Base-by-base conservation (phyloP, 2,888 invertebrate genomes). In the Drosophila seclusa region DNA sequence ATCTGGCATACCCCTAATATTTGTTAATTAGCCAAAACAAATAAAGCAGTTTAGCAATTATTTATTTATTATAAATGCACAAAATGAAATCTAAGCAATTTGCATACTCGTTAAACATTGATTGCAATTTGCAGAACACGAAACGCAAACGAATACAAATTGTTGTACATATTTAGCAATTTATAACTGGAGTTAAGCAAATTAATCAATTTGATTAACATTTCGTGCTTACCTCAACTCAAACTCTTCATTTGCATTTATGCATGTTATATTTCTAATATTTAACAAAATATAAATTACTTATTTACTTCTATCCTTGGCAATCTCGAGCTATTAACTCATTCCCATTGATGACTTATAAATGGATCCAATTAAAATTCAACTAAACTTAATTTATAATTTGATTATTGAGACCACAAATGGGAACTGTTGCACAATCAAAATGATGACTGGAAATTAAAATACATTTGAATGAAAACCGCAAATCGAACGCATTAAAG, bases 401-500 rank as follows among this genome's bases (percentile, higher is more conserved):
- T 50, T 8, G 18, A n/a, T 11, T 38, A 38, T 4, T n/a, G 38
- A 38, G 38, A 27, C 54, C 54, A 36, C 54, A 55, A 38, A 38
- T 34, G n/a, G n/a, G 18, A 29, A 13, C 21, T 31, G 21, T 10
- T 49, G 24, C 18, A 49, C 18, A 32, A 52, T 18, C 34, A 16
- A 53, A 54, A 24, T 8, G 53, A 16, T 16, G 45, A 45, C 24
- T 54, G 2, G 4, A 18, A 36, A 36, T 36, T 27, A 36, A 54
- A 54, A 36, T 54, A 27, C 27, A n/a, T 36, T 54, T 32, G 54
- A 54, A 36, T 54, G 36, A 32, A 36, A 54, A 54, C 54, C 54
- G 13, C 54, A 54, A 54, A 54, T 54, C 27, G 34, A 54, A 36
- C 1, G 32, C 21, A 53, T 10, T 16, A 21, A 32, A 53, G 6